These are phyloP conservation scores for Erythrocebus patas DNA, from an alignment of 2,113 vertebrate species.

Conservation along the genomic window DNA sequence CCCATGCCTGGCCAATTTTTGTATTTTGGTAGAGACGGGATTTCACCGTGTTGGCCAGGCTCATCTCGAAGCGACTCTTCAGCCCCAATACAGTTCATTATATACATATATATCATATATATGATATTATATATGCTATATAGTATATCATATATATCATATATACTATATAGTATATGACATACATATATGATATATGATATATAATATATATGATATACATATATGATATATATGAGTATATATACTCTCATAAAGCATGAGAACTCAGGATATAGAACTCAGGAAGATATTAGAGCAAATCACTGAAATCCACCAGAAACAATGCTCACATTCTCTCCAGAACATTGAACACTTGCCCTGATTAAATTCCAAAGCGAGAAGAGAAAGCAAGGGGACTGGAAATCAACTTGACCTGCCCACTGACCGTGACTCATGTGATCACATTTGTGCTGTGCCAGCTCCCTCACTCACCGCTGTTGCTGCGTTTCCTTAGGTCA, in stretches of 20 bases:
- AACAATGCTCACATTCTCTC: not conserved
- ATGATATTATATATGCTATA: no score
- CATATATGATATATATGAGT: no score
- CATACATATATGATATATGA: no score
- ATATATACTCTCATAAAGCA: no score
- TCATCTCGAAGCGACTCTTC: not conserved
- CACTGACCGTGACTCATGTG: accelerated
- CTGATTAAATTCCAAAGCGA: not conserved
- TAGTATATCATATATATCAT: no score
- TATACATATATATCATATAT: no score
- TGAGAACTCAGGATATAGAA: not conserved
- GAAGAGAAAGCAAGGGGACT: not conserved
- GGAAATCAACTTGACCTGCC: not conserved
- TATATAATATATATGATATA: no score
- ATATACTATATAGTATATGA: no score
- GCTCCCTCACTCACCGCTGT: conserved; percentile 88
- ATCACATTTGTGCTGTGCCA: accelerated
- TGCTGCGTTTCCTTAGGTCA: conserved; percentile 90
- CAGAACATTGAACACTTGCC: not conserved
- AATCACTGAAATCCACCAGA: not conserved
- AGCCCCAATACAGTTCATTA: not conserved
- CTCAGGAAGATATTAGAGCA: not conserved
- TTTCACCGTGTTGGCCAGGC: no score
- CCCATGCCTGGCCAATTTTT: no score
- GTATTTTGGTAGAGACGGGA: no score